Conservation (phyloP, 2,113 vertebrate genomes). For the Lophochroa leadbeateri region DNA sequence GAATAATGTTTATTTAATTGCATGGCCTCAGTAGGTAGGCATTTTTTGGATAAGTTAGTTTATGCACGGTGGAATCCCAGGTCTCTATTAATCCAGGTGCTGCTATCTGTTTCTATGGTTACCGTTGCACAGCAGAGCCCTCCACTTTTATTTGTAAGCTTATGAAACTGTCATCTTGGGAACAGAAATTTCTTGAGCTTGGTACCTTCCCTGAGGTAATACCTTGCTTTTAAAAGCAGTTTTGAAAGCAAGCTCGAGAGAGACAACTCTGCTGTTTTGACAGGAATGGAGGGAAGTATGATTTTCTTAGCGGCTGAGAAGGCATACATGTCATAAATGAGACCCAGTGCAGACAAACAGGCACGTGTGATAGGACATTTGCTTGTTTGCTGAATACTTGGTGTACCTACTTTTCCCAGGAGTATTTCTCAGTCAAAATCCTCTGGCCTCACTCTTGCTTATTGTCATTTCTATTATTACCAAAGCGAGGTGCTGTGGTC, state of each 20-base stretch:
- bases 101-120: constrained; percentile 35
- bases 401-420: neutral
- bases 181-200: constrained; percentile 5
- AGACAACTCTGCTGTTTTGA: neutral
- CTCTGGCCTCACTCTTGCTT: neutral
- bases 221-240: neutral
- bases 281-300: neutral
- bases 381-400: neutral
- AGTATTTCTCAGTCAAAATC: neutral
- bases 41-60: neutral
- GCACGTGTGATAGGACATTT: neutral
- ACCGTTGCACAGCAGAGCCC: neutral
- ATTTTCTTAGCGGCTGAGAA: neutral
- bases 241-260: constrained; percentile 4
- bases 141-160: constrained; percentile 20
- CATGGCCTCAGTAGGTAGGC: neutral
- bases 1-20: constrained; percentile 5
- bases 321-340: neutral
- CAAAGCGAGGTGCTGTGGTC: rapidly evolving
- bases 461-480: neutral
- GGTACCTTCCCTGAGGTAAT: constrained; percentile 4
- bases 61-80: constrained; percentile 13
- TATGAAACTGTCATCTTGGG: neutral
- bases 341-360: neutral
- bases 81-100: neutral